A percentile compares a stretch with the other conserved stretches of the same genome.
Conservation (phyloP, 23 tunicate species). For the Halocynthia roretzi region DNA sequence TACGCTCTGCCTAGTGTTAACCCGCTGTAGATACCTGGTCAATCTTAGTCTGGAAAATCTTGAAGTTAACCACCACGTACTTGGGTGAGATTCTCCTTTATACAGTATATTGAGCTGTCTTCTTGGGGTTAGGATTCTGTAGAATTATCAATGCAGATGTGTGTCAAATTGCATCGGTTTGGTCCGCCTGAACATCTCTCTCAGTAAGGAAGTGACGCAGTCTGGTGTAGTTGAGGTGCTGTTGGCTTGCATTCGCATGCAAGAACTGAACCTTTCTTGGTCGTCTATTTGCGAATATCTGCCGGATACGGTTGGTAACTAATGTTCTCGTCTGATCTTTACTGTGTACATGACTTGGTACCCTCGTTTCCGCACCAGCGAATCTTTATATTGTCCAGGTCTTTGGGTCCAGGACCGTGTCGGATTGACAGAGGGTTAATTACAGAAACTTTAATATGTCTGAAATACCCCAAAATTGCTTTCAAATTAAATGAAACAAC, state of each 20-base stretch:
- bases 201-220: constrained; percentile 67
- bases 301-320: constrained; percentile 11
- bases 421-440: too few species aligned
- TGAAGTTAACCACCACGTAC: constrained; percentile 57
- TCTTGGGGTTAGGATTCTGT: too few species aligned
- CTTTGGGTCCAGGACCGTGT: too few species aligned
- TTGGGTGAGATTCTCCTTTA: constrained; percentile 35
- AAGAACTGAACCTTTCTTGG: constrained; percentile 78
- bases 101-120: background rate
- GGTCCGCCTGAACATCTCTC: constrained; percentile 53
- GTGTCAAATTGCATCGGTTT: constrained; percentile 33
- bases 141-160: constrained; percentile 32
- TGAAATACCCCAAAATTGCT: too few species aligned
- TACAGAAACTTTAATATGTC: too few species aligned
- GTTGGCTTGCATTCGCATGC: constrained; percentile 20
- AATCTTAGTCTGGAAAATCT: constrained; percentile 82
- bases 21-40: constrained; percentile 44
- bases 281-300: constrained; percentile 19
- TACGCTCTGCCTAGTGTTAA: constrained; percentile 51
- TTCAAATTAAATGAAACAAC: too few species aligned
- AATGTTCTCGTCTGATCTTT: too few species aligned
- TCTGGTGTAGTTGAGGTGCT: constrained; percentile 45
- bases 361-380: too few species aligned
- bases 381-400: too few species aligned
- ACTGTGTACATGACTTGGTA: too few species aligned